Evolutionary conservation across 2,113 vertebrate species (phyloP).

Genomic region (Edolisoma coerulescens): DNA sequence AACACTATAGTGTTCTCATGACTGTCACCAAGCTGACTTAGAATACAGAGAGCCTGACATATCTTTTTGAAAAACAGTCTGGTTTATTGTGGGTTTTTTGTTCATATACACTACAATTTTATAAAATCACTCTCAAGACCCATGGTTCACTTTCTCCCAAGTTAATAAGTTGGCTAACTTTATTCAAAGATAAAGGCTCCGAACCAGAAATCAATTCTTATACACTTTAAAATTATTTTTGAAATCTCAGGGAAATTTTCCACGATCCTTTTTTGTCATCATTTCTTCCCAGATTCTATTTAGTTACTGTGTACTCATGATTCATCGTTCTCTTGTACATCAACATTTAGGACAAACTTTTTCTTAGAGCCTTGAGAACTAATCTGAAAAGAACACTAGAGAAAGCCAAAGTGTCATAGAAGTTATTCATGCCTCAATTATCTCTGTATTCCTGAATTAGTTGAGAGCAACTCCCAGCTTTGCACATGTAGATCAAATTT

Average conservation of each 20-base stretch:
- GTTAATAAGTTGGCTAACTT: neutral
- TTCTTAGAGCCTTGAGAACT: neutral
- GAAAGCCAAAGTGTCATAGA: neutral
- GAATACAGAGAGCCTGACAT: neutral
- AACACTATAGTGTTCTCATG: neutral
- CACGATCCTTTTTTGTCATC: neutral
- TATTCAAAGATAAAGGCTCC: neutral
- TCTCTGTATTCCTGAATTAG: neutral
- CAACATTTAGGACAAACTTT: neutral
- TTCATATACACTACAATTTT: neutral
- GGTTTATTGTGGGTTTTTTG: rapidly evolving
- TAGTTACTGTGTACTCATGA: neutral
- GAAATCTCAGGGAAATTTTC: neutral
- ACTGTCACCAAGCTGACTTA: neutral
- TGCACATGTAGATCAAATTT: neutral
- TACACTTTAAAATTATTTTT: neutral
- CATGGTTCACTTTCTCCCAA: neutral
- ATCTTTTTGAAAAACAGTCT: neutral
- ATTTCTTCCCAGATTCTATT: neutral
- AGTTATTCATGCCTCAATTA: neutral
- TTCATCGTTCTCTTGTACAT: neutral
- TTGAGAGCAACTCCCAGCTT: neutral
- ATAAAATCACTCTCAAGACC: neutral
- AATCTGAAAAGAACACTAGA: neutral
- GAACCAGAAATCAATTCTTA: neutral